Evolutionary conservation across 2,888 invertebrate species (phyloP).

Genomic region (Idaea biselata): DNA sequence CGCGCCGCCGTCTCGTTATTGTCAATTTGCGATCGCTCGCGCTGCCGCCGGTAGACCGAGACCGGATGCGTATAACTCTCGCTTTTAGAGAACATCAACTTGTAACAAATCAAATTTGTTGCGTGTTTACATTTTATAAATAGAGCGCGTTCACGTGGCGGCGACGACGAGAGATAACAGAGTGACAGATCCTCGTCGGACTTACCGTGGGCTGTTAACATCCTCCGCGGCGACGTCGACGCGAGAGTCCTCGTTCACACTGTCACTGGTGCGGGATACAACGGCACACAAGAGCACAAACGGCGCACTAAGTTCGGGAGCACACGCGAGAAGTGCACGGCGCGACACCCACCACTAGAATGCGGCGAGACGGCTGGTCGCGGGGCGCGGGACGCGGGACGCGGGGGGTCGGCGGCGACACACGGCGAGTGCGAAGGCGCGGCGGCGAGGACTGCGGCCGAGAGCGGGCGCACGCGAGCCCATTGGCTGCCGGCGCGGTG

Average conservation of each 20-base stretch:
- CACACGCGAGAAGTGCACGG: slow-evolving; percentile 79
- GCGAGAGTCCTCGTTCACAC: slow-evolving; percentile 71
- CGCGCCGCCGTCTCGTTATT: slow-evolving; percentile 61
- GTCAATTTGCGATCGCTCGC: slow-evolving; percentile 60
- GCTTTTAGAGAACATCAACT: slow-evolving; percentile 58
- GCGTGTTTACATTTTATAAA: slow-evolving; percentile 78
- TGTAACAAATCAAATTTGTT: slow-evolving; percentile 70
- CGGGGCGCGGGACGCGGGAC: slow-evolving; percentile 70
- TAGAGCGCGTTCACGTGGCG: slow-evolving; percentile 78
- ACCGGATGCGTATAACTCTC: slow-evolving; percentile 56
- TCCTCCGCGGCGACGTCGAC: slow-evolving; percentile 64
- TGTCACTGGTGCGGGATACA: slow-evolving; percentile 75
- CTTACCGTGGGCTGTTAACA: slow-evolving; percentile 81
- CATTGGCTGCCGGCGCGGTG: slow-evolving; percentile 66
- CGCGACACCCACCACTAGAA: slow-evolving; percentile 80
- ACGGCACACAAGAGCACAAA: slow-evolving; percentile 69
- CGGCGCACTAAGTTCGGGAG: slow-evolving; percentile 76
- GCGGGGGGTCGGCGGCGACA: slow-evolving; percentile 61
- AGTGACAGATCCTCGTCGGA: slow-evolving; percentile 51
- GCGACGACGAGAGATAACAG: slow-evolving; percentile 60
- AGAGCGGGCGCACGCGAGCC: slow-evolving; percentile 62
- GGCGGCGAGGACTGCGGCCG: slow-evolving; percentile 77
- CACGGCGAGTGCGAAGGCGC: slow-evolving; percentile 76
- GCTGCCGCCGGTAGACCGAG: slow-evolving; percentile 37
- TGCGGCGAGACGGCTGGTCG: slow-evolving; percentile 68